These are phyloP conservation scores for Aplocera efformata DNA, from an alignment of 2,888 invertebrate genomes.

Conservation along the genomic window DNA sequence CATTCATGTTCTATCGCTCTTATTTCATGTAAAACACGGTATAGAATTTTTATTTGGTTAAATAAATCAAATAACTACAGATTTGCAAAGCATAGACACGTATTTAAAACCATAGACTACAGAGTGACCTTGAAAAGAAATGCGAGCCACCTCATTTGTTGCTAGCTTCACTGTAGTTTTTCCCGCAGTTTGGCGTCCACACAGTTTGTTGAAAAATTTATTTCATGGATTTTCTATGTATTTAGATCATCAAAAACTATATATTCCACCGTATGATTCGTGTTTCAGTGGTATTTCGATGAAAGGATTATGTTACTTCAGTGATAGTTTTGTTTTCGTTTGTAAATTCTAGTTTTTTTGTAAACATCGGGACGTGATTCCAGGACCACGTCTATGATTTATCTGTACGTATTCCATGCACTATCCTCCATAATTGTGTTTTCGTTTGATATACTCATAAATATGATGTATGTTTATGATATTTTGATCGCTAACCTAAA, in stretches of 20 bases:
- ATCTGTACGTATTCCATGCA: conserved; percentile 73
- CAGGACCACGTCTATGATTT: conserved; percentile 79
- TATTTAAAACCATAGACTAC: conserved; percentile 42
- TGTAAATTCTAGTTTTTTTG: conserved; percentile 65
- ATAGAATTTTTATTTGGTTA: too few species aligned
- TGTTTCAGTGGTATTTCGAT: conserved; percentile 56
- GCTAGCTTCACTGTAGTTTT: conserved; percentile 77
- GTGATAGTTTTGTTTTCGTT: conserved; percentile 57
- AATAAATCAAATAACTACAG: conserved; percentile 25
- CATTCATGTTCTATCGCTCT: too few species aligned
- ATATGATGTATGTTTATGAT: conserved; percentile 35
- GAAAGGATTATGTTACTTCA: conserved; percentile 58
- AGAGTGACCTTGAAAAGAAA: conserved; percentile 55
- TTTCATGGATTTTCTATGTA: conserved; percentile 66
- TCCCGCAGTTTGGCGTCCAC: conserved; percentile 80
- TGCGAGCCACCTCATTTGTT: conserved; percentile 35
- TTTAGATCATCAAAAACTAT: conserved; percentile 57
- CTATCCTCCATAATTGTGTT: conserved; percentile 46
- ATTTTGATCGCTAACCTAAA: conserved; percentile 51
- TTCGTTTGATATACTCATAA: conserved; percentile 36
- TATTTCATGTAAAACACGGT: too few species aligned
- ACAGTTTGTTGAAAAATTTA: conserved; percentile 63
- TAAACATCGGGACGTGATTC: conserved; percentile 75
- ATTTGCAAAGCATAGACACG: conserved; percentile 40
- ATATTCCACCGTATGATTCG: conserved; percentile 44